Base-by-base conservation (phyloP, 1,140 invertebrate genomes). In the Drosophila arawakana region DNA sequence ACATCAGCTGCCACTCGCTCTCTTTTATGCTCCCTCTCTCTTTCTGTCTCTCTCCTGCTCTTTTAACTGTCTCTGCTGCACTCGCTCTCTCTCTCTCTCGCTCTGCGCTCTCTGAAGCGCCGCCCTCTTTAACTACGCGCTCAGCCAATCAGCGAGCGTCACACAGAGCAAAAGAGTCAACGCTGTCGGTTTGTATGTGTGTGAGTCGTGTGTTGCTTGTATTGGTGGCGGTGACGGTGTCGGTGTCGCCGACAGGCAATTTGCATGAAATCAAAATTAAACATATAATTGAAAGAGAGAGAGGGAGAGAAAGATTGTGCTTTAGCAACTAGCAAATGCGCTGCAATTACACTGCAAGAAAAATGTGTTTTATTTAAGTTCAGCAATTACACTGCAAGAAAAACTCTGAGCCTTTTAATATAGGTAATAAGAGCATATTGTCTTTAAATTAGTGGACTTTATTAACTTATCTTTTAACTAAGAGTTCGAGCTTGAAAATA, bases 201-300 rank as follows among this genome's bases (percentile, higher is more conserved):
- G 35, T 10, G 25, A 25, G 46, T 13, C 15, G 5, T 9, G 21
- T 43, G 39, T 25, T 43, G 10, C 25, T 54, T 13, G 73, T 73
- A 46, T 44, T 69, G 60, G 43, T 43, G 10, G 18, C 43, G 73
- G 80, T 88, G 82, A 81, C 43, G 73, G 80, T 88, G 82, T 85
- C 85, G 82, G 82, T 85, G 83, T 88, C 83, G 84, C 57, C 83
- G 83, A 88, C 83, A 88, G 84, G 83, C 77, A 89, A 88, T 88
- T 88, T 88, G 83, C 83, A 88, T 88, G 83, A 89, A 88, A 88
- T 88, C 83, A 88, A 88, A 88, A 88, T 89, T 84, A 89, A 89
- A 80, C 73, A 80, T 67, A 71, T 80, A 83, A 88, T 76, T 34
- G 15, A 44, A 18, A 13, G 30, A 55, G 57, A 46, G n/a, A 30